phyloP scores from a whole-genome alignment of 2,113 vertebrate genomes.

The Phodopus roborovskii region DNA sequence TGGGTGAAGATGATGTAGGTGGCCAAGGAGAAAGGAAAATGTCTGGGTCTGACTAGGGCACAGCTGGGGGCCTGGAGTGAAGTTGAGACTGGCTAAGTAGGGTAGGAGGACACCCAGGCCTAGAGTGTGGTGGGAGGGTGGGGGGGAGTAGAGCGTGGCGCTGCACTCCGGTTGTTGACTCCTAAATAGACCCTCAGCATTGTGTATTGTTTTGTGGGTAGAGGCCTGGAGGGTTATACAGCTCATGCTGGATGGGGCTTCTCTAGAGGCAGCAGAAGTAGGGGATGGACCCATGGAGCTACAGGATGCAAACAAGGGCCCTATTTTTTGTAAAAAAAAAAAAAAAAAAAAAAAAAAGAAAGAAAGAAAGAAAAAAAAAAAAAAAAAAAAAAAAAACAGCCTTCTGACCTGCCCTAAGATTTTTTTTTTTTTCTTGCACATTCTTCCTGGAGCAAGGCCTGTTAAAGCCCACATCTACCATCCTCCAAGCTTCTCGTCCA shows the following conservation, averaged over 20 bases:
- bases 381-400: no score
- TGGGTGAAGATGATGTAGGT: neutral
- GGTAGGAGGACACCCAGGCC: neutral
- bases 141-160: no score
- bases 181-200: conserved; percentile 11
- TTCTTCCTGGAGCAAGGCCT: neutral
- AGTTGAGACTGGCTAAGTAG: neutral
- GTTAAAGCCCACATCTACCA: neutral
- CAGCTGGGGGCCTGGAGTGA: neutral
- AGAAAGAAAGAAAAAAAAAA: no score
- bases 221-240: neutral
- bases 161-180: neutral
- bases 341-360: no score
- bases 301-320: neutral
- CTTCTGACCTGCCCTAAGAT: neutral
- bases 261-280: neutral
- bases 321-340: no score
- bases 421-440: neutral
- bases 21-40: neutral
- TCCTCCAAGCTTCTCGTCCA: neutral
- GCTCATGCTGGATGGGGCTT: neutral
- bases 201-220: neutral
- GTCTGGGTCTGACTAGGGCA: neutral
- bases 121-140: accelerated
- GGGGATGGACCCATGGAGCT: neutral